A percentile compares a stretch with the other conserved stretches of the same genome.
phyloP scores from a whole-genome alignment of 1,140 invertebrate genomes.

The Spodoptera litura region DNA sequence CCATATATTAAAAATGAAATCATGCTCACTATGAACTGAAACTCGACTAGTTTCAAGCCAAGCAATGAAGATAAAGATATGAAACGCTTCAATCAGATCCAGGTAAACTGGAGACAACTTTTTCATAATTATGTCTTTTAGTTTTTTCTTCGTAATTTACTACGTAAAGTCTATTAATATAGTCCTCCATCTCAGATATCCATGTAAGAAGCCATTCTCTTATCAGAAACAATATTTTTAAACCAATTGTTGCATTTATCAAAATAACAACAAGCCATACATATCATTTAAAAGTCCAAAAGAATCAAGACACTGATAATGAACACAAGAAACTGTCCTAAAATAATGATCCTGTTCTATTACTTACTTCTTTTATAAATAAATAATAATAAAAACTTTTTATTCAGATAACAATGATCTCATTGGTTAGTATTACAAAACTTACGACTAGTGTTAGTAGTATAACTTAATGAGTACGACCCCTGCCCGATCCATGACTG shows the following conservation, averaged over 20 bases:
- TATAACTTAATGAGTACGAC: too few relatives aligned
- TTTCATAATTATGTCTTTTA: not conserved
- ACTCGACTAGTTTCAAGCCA: too few relatives aligned
- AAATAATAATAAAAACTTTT: too few relatives aligned
- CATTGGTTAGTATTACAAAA: too few relatives aligned
- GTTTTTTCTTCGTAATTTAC: not conserved
- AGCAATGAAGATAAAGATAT: too few relatives aligned
- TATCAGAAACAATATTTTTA: not conserved
- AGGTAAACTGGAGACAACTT: not conserved
- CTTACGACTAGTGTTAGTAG: too few relatives aligned
- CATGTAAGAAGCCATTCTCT: not conserved
- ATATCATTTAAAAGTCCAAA: not conserved
- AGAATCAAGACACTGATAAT: not conserved
- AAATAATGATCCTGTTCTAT: not conserved
- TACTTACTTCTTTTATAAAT: not conserved
- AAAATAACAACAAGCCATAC: not conserved
- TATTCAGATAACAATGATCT: too few relatives aligned
- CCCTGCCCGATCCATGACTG: too few relatives aligned
- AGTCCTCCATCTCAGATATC: not conserved
- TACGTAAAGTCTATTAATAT: not conserved
- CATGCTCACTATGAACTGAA: not conserved
- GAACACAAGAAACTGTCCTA: not conserved
- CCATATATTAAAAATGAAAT: too few relatives aligned
- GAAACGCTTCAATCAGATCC: slow-evolving; percentile 7
- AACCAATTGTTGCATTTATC: not conserved